These are phyloP conservation scores for Nannoperca australis DNA, from an alignment of 2,797 vertebrate genomes.

Conservation along the genomic window DNA sequence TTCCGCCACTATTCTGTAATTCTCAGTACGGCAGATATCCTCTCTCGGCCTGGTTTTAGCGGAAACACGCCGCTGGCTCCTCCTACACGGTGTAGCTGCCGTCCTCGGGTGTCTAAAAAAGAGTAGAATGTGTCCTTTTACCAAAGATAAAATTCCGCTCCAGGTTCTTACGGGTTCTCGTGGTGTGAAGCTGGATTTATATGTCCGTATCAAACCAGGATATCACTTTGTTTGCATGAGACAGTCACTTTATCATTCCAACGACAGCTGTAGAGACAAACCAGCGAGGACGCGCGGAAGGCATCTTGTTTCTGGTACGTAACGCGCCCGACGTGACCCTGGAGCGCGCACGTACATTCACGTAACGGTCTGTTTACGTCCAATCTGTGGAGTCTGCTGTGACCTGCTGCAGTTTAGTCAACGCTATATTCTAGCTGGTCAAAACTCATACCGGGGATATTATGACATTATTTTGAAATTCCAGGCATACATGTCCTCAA, in stretches of 20 bases:
- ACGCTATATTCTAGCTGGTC: constrained; percentile 32
- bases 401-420: constrained; percentile 65
- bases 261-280: constrained; percentile 25
- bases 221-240: constrained; percentile 2
- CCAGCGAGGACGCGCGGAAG: constrained; percentile 60
- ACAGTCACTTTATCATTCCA: constrained; percentile 49
- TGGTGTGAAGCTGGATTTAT: background rate
- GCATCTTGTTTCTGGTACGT: constrained; percentile 59
- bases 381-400: constrained; percentile 47
- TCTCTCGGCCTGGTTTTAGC: constrained; percentile 82
- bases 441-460: constrained; percentile 22
- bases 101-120: constrained; percentile 60
- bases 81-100: constrained; percentile 71
- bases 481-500: background rate
- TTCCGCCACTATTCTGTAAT: constrained; percentile 46
- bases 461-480: constrained; percentile 35
- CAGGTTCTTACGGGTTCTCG: rapidly evolving
- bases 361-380: constrained; percentile 73
- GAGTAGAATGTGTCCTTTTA: background rate
- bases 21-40: constrained; percentile 63
- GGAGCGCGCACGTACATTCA: constrained; percentile 44
- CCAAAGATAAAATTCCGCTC: background rate
- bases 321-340: constrained; percentile 2
- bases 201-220: background rate
- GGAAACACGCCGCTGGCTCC: constrained; percentile 88